These are phyloP conservation scores for Manis javanica DNA, from an alignment of 2,797 vertebrate species.

Conservation along the genomic window DNA sequence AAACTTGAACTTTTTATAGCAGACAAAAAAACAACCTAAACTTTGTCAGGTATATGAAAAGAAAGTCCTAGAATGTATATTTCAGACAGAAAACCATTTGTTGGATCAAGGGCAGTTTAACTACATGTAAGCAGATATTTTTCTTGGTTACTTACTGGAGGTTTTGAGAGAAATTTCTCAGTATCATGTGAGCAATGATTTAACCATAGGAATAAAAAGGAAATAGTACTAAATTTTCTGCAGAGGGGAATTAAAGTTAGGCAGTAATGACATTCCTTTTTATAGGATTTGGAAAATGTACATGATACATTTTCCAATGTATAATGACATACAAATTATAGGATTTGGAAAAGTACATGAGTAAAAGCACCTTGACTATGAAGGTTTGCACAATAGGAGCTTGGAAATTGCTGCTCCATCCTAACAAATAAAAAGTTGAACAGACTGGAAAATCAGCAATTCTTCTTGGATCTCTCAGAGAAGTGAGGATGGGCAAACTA, in stretches of 20 bases:
- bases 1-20: not conserved
- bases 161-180: not conserved
- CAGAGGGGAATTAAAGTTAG: not conserved
- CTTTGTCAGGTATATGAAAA: not conserved
- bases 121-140: not conserved
- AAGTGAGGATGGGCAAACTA: not conserved
- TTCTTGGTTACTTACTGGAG: not conserved
- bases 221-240: slow-evolving; percentile 38
- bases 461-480: not conserved
- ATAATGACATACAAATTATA: no score
- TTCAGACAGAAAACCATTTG: not conserved
- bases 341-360: not conserved
- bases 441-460: not conserved
- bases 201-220: not conserved
- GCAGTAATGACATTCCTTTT: not conserved
- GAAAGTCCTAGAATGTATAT: not conserved
- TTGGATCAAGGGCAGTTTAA: slow-evolving; percentile 1
- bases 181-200: not conserved
- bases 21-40: not conserved
- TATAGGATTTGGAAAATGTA: not conserved
- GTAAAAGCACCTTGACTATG: not conserved
- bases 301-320: no score
- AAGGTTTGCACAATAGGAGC: not conserved
- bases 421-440: not conserved
- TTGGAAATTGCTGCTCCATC: not conserved